Evolutionary conservation across 1,140 invertebrate genomes (phyloP).

Genomic region (Drosophila bifasciata): DNA sequence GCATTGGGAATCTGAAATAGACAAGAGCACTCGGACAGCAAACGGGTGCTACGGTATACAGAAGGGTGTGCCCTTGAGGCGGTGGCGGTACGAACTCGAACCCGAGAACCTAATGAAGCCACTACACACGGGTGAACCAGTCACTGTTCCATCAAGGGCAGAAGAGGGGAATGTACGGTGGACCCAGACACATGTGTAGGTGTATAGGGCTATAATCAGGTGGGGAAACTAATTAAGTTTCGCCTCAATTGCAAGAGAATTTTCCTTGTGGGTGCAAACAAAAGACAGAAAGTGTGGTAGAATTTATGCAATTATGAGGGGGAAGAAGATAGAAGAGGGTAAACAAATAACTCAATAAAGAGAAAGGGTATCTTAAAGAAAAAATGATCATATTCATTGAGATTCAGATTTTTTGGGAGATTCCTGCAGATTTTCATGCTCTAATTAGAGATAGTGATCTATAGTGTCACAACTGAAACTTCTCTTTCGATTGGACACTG

Average conservation of each 20-base stretch:
- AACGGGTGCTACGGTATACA: background rate
- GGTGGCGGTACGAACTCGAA: conserved; percentile 72
- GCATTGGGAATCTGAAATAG: conserved; percentile 80
- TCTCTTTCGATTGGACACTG: too few relatives aligned
- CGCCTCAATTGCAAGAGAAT: conserved; percentile 63
- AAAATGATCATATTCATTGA: too few relatives aligned
- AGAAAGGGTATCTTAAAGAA: too few relatives aligned
- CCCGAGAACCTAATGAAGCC: conserved; percentile 78
- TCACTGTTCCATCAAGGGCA: background rate
- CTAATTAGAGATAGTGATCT: too few relatives aligned
- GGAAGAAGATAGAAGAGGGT: background rate
- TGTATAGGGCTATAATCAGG: conserved; percentile 2
- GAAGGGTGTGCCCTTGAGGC: conserved; percentile 10
- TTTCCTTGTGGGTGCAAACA: conserved; percentile 37
- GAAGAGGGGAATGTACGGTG: background rate
- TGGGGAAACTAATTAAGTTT: conserved; percentile 80
- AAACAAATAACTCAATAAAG: background rate
- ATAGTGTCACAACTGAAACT: too few relatives aligned
- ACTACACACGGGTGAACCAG: conserved; percentile 41
- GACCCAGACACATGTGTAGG: conserved; percentile 33
- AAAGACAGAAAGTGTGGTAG: conserved; percentile 44
- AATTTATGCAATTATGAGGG: conserved; percentile 56
- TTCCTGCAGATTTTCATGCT: too few relatives aligned
- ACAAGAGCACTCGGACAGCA: conserved; percentile 60
- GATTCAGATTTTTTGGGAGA: too few relatives aligned